A percentile compares a stretch with the other conserved stretches of the same genome.
Evolutionary conservation across 2,888 invertebrate species (phyloP).

Genomic region (Pristionchus entomophagus): DNA sequence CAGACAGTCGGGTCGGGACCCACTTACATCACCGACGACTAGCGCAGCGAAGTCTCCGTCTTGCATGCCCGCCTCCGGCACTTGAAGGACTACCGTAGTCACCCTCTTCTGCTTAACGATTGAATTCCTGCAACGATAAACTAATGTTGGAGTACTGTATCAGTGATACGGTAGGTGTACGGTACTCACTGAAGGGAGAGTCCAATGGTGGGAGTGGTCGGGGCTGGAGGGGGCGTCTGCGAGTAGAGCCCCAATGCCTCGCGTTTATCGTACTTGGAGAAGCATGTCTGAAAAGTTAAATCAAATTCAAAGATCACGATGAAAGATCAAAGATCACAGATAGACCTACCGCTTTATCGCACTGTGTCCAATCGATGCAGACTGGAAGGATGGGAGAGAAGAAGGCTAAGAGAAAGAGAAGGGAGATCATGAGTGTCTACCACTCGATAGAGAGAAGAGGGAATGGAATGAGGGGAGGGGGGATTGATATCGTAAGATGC

Average conservation of each 20-base stretch:
- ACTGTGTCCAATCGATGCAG: conserved; percentile 3
- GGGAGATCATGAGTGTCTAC: background rate
- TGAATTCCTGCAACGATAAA: background rate
- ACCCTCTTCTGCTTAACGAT: background rate
- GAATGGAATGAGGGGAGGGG: background rate
- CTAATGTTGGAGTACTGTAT: too few species aligned
- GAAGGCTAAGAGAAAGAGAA: background rate
- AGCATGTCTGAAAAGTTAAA: conserved; percentile 18
- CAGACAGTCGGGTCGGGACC: background rate
- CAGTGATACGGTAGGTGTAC: background rate
- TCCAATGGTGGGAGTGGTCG: background rate
- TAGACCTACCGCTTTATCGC: background rate
- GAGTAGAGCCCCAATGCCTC: background rate
- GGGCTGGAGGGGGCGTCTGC: too few species aligned
- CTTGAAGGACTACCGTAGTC: background rate
- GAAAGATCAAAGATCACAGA: background rate
- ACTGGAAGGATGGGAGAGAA: background rate
- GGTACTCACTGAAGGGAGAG: background rate
- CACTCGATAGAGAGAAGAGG: background rate
- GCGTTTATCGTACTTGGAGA: background rate
- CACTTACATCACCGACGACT: background rate
- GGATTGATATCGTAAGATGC: background rate
- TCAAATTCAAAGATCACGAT: background rate
- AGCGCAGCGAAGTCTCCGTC: background rate
- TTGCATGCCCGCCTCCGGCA: background rate